Base-by-base conservation (phyloP, 2,888 invertebrate species). In the Polyommatus icarus region DNA sequence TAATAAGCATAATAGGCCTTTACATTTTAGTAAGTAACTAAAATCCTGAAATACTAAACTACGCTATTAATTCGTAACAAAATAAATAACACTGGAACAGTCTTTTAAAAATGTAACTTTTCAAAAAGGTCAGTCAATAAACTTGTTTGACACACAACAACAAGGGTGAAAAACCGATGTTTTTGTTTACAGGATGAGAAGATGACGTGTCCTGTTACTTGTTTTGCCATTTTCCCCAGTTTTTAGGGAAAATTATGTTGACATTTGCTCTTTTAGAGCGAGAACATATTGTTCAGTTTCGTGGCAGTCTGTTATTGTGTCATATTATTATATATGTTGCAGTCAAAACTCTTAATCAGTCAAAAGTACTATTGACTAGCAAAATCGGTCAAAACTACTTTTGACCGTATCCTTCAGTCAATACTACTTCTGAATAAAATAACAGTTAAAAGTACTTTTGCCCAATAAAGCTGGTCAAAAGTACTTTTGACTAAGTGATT, bases 101-200 rank as follows among this genome's bases (percentile, higher is more conserved):
- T 46, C 10, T 1, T 54, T 18, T 54, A 54, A 29, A 24, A 61
- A 29, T 20, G 67, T 32, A 15, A 1, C 32, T 67, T 32, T 54
- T 32, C 12, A 67, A 32, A 67, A 67, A 67, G 61, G 61, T 61
- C 8, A 61, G 10, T 29, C 67, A 29, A 29, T 67, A 29, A 15
- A 15, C 32, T 67, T 67, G 67, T 67, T 67, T 32, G 29, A 67
- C 67, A 32, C 20, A 67, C 36, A 67, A 67, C 24, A 61, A 67
- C 67, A 67, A 15, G 67, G 67, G 67, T 67, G 29, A 32, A 1
- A 67, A 32, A 29, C 67, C 15, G 29, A 29, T 67, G 67, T 67
- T 67, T 67, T 32, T 67, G 29, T 67, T 67, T 29, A 67, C 67
- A 29, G 67, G 29, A 67, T 5, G 67, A 29, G 15, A 29, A 29